These are phyloP conservation scores for Dryobotodes eremita DNA, from an alignment of 2,888 invertebrate species.

Conservation along the genomic window DNA sequence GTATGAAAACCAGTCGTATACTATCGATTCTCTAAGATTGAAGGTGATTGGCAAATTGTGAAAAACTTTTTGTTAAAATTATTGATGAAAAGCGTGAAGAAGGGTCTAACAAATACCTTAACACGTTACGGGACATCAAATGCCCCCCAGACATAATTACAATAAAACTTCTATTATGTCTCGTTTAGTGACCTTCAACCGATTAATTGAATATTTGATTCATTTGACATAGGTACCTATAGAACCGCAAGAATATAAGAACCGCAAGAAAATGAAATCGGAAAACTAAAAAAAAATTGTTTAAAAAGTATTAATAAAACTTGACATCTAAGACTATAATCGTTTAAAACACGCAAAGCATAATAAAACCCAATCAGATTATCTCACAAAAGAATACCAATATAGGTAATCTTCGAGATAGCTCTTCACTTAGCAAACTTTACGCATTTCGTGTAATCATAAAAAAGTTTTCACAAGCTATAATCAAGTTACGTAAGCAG, in stretches of 20 bases:
- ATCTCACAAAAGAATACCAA: constrained; percentile 18
- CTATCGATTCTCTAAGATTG: background rate
- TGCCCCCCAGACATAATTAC: too few relatives aligned
- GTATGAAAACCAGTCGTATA: background rate
- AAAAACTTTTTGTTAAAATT: background rate
- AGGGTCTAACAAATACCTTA: background rate
- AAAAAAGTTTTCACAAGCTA: constrained; percentile 59
- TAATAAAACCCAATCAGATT: constrained; percentile 14
- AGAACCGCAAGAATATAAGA: background rate
- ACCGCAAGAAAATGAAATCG: background rate
- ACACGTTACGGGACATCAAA: background rate
- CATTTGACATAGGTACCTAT: too few relatives aligned
- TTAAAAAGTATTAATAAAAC: background rate
- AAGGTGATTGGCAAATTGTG: constrained; percentile 8
- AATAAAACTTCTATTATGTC: background rate
- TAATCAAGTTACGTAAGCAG: constrained; percentile 71
- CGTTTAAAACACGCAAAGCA: background rate
- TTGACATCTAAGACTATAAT: background rate
- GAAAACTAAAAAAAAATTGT: constrained; percentile 2
- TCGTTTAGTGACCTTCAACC: background rate
- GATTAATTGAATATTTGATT: background rate
- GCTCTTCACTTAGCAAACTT: constrained; percentile 39
- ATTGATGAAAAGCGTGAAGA: background rate
- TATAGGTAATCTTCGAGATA: constrained; percentile 21
- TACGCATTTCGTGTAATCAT: constrained; percentile 49